Evolutionary conservation across 2,888 invertebrate genomes (phyloP).

Genomic region (Microdon myrmicae): DNA sequence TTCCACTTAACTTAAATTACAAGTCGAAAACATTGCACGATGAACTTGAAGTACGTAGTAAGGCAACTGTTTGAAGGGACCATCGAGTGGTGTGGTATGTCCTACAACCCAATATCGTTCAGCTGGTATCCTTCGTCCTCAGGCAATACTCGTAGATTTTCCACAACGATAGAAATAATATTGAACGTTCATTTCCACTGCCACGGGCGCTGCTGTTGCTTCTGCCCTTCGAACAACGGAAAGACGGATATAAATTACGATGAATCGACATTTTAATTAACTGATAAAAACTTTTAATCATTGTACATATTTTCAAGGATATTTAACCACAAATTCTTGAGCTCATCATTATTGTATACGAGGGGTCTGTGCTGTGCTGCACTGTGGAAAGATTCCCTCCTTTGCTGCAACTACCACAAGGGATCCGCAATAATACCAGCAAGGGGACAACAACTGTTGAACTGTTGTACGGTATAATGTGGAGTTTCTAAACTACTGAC

Average conservation of each 20-base stretch:
- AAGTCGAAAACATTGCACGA: too few relatives aligned
- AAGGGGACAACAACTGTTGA: background rate
- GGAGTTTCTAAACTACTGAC: slow-evolving; percentile 9
- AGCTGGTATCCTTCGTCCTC: slow-evolving; percentile 5
- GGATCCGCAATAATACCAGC: background rate
- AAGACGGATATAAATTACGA: slow-evolving; percentile 41
- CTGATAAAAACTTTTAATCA: slow-evolving; percentile 39
- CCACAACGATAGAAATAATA: slow-evolving; percentile 21
- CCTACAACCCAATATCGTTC: background rate
- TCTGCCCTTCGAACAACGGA: slow-evolving; percentile 3
- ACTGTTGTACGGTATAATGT: background rate
- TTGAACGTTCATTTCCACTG: too few relatives aligned
- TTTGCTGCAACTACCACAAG: too few relatives aligned
- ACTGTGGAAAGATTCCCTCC: too few relatives aligned
- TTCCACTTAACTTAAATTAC: too few relatives aligned
- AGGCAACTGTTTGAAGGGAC: too few relatives aligned
- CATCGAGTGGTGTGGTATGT: too few relatives aligned
- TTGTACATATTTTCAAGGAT: slow-evolving; percentile 31
- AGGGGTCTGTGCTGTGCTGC: slow-evolving; percentile 14
- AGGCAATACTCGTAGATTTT: slow-evolving; percentile 23
- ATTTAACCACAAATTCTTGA: slow-evolving; percentile 21
- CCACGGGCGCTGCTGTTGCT: background rate
- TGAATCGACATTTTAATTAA: slow-evolving; percentile 46
- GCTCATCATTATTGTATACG: slow-evolving; percentile 11
- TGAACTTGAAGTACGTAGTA: too few relatives aligned